Evolutionary conservation across 2,797 vertebrate genomes (phyloP).

Genomic region (Ibycter americanus): DNA sequence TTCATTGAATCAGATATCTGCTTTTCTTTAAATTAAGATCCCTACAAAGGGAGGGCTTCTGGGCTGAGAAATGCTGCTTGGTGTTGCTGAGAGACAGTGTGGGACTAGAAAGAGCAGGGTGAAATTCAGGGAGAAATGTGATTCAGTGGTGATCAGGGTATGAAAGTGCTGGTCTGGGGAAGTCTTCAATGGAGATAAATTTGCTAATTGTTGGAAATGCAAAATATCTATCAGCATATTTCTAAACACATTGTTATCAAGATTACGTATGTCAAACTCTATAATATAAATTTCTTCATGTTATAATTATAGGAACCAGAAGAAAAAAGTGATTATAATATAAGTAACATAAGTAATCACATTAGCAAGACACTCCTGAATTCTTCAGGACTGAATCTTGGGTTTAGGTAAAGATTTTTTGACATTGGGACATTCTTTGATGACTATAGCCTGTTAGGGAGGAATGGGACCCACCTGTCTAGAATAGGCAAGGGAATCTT

Average conservation of each 20-base stretch:
- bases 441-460: too few relatives aligned
- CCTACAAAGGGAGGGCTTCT: neutral
- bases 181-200: neutral
- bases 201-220: neutral
- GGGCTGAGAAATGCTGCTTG: neutral
- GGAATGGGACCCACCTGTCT: too few relatives aligned
- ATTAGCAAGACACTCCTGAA: neutral
- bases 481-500: too few relatives aligned
- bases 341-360: neutral
- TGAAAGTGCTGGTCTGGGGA: neutral
- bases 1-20: neutral
- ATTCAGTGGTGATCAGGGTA: neutral
- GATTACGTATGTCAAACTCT: neutral
- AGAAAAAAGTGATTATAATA: constrained; percentile 11
- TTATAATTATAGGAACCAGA: constrained; percentile 1
- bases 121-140: neutral
- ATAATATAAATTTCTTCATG: neutral
- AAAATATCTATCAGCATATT: neutral
- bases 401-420: neutral
- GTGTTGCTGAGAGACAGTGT: neutral
- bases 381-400: neutral
- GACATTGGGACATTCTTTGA: too few relatives aligned
- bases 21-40: neutral
- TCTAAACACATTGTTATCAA: neutral
- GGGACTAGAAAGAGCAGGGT: neutral